phyloP scores from a whole-genome alignment of 1,140 invertebrate genomes.

The Lethrus apterus region DNA sequence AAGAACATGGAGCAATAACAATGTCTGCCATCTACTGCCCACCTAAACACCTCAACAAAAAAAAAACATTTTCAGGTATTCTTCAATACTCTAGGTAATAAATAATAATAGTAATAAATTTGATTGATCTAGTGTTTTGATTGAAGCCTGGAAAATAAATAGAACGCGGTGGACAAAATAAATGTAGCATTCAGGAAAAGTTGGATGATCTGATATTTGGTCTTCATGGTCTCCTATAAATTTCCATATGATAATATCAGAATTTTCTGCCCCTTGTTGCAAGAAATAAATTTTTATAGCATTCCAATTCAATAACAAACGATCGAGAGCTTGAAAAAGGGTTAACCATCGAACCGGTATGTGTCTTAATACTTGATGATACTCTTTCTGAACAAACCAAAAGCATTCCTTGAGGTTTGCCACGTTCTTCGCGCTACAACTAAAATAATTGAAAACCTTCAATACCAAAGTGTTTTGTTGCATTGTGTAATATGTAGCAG shows the following conservation, averaged over 20 bases:
- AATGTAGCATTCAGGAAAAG: constrained; percentile 12
- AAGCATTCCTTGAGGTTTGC: constrained; percentile 6
- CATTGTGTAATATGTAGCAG: constrained; percentile 8
- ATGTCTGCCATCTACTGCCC: constrained; percentile 37
- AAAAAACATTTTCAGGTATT: constrained; percentile 29
- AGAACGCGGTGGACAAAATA: constrained; percentile 8
- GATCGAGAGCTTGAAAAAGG: constrained; percentile 5
- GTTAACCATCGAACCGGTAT: constrained; percentile 7
- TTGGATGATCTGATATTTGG: constrained; percentile 9
- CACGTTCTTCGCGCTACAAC: constrained; percentile 6
- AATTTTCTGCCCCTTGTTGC: constrained; percentile 7
- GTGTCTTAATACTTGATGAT: constrained; percentile 7
- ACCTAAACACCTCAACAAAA: constrained; percentile 29
- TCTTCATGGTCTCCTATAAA: constrained; percentile 7
- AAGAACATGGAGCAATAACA: constrained; percentile 14
- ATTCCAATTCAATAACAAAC: constrained; percentile 6
- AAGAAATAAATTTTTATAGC: constrained; percentile 8
- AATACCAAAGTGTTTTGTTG: constrained; percentile 6
- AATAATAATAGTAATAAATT: no score
- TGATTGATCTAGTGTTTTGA: constrained; percentile 8
- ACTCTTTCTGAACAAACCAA: constrained; percentile 2
- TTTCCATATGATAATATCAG: constrained; percentile 6
- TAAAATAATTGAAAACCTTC: constrained; percentile 7
- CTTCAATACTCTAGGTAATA: constrained; percentile 32
- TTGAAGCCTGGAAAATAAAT: constrained; percentile 9